These are phyloP conservation scores for Drosophila triauraria DNA, from an alignment of 1,140 invertebrate species.

Conservation along the genomic window DNA sequence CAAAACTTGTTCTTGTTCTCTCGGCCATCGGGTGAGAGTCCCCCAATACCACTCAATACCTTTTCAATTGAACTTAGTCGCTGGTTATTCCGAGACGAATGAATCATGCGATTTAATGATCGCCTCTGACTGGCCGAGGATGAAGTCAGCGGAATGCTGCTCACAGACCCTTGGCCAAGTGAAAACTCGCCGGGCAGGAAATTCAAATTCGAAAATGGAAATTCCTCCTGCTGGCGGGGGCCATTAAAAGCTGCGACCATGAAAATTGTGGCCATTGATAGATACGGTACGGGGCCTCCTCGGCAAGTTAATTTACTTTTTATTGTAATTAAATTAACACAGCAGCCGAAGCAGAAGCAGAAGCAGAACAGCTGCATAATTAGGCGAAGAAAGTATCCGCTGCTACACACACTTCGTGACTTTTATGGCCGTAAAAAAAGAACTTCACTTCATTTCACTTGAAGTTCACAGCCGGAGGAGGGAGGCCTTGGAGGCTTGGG, in stretches of 20 bases:
- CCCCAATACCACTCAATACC: neutral
- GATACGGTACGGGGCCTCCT: conserved; percentile 44
- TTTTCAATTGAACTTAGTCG: conserved; percentile 54
- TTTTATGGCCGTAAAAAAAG: conserved; percentile 58
- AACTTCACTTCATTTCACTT: conserved; percentile 73
- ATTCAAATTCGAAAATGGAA: conserved; percentile 60
- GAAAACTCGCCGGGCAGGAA: conserved; percentile 73
- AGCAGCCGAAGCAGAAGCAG: conserved; percentile 43
- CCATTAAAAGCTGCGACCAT: conserved; percentile 60
- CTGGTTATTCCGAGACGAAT: conserved; percentile 54
- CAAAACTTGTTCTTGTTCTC: conserved; percentile 63
- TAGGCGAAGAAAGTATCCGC: conserved; percentile 71
- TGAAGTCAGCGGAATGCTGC: conserved; percentile 59
- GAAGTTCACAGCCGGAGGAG: conserved; percentile 40
- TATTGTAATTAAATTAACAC: conserved; percentile 82
- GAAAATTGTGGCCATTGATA: conserved; percentile 70
- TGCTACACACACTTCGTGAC: conserved; percentile 61
- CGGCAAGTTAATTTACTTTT: conserved; percentile 73
- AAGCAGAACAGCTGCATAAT: conserved; percentile 75
- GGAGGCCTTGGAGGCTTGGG: conserved; percentile 13
- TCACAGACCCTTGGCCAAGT: conserved; percentile 35
- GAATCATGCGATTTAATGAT: conserved; percentile 76
- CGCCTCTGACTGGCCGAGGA: conserved; percentile 15
- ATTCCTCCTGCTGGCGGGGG: conserved; percentile 20
- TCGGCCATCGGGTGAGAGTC: neutral